Evolutionary conservation across 2,797 vertebrate species (phyloP).

Genomic region (Anableps anableps): DNA sequence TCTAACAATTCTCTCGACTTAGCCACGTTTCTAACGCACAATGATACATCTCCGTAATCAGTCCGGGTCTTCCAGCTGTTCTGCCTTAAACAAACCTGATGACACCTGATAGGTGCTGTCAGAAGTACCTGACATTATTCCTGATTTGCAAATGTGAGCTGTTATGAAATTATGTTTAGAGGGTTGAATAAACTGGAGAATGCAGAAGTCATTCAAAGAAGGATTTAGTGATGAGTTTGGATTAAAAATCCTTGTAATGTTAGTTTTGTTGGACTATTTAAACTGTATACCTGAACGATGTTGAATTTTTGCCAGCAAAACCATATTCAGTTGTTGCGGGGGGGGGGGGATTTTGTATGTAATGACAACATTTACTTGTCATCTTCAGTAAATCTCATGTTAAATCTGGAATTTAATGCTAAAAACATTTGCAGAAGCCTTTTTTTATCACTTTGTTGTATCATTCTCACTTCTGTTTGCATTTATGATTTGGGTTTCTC

Average conservation of each 20-base stretch:
- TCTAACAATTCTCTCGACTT: too few relatives aligned
- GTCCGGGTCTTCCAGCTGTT: too few relatives aligned
- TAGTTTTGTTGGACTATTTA: background rate
- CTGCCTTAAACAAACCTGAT: background rate
- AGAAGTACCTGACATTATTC: background rate
- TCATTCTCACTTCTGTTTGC: background rate
- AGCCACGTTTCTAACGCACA: too few relatives aligned
- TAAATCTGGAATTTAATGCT: background rate
- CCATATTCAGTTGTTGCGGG: too few relatives aligned
- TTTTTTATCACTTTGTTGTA: background rate
- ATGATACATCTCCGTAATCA: too few relatives aligned
- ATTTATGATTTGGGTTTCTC: background rate
- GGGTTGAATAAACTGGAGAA: background rate
- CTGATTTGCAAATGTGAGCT: background rate
- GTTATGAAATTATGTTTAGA: background rate
- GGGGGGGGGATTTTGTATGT: background rate
- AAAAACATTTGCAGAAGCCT: background rate
- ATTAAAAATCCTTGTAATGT: too few relatives aligned
- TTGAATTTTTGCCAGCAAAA: too few relatives aligned
- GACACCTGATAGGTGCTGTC: background rate
- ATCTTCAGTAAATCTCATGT: too few relatives aligned
- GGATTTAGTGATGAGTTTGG: background rate
- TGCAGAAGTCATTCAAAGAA: background rate
- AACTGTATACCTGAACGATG: background rate
- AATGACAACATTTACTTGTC: background rate